These are phyloP conservation scores for Euthynnus affinis DNA, from an alignment of 2,797 vertebrate genomes.

Conservation along the genomic window DNA sequence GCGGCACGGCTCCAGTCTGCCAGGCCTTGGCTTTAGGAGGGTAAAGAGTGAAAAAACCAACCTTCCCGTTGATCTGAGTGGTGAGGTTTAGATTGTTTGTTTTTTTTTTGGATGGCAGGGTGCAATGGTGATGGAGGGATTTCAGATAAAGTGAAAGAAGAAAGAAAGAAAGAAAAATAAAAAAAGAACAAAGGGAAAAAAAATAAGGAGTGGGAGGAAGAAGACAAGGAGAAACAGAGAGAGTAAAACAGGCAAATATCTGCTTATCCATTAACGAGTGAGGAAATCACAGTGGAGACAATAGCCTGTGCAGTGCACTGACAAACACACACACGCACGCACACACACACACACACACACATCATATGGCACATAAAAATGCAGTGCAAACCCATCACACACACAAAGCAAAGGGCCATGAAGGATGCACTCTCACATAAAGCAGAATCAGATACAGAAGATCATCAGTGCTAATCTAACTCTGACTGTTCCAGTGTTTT, in stretches of 20 bases:
- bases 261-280: slow-evolving; percentile 77
- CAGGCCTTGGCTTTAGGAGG: slow-evolving; percentile 65
- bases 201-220: slow-evolving; percentile 79
- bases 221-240: slow-evolving; percentile 90
- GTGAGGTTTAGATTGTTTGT: slow-evolving; percentile 93
- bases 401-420: slow-evolving; percentile 8
- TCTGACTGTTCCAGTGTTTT: not conserved
- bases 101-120: slow-evolving; percentile 89
- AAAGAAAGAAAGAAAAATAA: slow-evolving; percentile 67
- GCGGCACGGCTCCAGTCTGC: slow-evolving; percentile 79
- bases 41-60: slow-evolving; percentile 97
- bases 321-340: slow-evolving; percentile 42
- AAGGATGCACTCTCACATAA: slow-evolving; percentile 27
- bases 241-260: slow-evolving; percentile 88
- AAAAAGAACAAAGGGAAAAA: slow-evolving; percentile 63
- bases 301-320: slow-evolving; percentile 38
- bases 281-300: slow-evolving; percentile 64
- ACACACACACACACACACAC: slow-evolving; percentile 55
- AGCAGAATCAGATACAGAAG: slow-evolving; percentile 27
- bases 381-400: slow-evolving; percentile 5
- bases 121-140: slow-evolving; percentile 93
- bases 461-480: not conserved
- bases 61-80: slow-evolving; percentile 99
- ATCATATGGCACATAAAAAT: slow-evolving; percentile 35
- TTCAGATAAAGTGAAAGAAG: slow-evolving; percentile 88